phyloP scores from a whole-genome alignment of 2,888 invertebrate genomes.

The Uropetala carovei region DNA sequence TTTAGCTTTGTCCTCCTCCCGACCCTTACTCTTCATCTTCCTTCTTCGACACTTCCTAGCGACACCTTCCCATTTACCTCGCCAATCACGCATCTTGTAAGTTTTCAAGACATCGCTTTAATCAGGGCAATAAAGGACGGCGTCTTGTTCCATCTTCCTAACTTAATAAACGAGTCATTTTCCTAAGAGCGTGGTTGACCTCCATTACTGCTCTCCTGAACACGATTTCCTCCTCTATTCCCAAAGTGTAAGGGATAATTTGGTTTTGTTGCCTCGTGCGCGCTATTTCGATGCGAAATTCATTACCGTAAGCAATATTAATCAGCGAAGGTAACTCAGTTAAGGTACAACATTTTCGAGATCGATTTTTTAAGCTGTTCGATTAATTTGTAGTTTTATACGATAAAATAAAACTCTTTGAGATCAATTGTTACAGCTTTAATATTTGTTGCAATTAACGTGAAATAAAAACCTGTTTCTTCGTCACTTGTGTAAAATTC shows the following conservation, averaged over 20 bases:
- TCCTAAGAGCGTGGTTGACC: slow-evolving; percentile 46
- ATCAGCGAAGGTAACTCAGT: neutral
- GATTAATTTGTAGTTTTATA: too few species aligned
- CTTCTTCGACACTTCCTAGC: neutral
- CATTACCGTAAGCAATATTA: neutral
- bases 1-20: neutral
- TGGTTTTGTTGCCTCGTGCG: neutral
- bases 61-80: neutral
- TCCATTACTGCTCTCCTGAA: neutral
- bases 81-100: neutral
- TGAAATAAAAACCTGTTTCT: too few species aligned
- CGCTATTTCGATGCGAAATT: neutral
- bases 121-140: neutral
- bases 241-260: too few species aligned
- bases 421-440: too few species aligned
- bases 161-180: slow-evolving; percentile 33
- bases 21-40: neutral
- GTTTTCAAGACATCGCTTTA: neutral
- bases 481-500: too few species aligned
- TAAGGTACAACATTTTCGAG: neutral
- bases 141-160: slow-evolving; percentile 36
- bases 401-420: too few species aligned
- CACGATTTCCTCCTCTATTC: neutral
- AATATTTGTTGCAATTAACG: too few species aligned
- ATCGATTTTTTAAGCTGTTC: too few species aligned